Evolutionary conservation across 53 echinoderm and acorn worm genomes (phyloP).

Genomic region (Echinometra lucunter): DNA sequence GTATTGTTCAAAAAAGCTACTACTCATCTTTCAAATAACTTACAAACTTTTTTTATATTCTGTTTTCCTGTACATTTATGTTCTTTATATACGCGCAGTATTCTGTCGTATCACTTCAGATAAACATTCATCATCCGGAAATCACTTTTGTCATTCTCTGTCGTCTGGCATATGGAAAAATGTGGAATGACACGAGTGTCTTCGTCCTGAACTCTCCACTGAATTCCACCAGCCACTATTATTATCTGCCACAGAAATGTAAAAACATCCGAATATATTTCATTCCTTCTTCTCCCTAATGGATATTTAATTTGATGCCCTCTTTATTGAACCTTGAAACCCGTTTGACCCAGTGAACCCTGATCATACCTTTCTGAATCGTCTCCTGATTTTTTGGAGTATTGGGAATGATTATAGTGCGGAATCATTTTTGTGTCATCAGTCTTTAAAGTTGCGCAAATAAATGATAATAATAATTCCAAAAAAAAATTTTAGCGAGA

Average conservation of each 20-base stretch:
- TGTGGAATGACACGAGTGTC: neutral
- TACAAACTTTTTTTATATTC: too few relatives aligned
- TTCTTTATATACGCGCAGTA: too few relatives aligned
- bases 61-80: too few relatives aligned
- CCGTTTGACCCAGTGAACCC: neutral
- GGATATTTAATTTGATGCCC: constrained; percentile 46
- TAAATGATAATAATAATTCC: too few relatives aligned
- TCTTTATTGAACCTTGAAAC: neutral
- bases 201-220: constrained; percentile 11
- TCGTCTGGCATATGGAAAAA: neutral
- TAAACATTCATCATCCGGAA: neutral
- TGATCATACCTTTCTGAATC: neutral
- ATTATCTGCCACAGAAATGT: neutral
- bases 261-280: constrained; percentile 41
- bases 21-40: too few relatives aligned
- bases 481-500: neutral
- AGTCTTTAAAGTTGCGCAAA: neutral
- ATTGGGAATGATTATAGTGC: neutral
- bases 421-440: neutral
- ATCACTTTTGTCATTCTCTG: constrained; percentile 14
- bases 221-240: neutral
- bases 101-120: neutral
- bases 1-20: too few relatives aligned
- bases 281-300: constrained; percentile 8
- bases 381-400: neutral